phyloP scores from a whole-genome alignment of 2,888 invertebrate species.

The Biston stratarius region DNA sequence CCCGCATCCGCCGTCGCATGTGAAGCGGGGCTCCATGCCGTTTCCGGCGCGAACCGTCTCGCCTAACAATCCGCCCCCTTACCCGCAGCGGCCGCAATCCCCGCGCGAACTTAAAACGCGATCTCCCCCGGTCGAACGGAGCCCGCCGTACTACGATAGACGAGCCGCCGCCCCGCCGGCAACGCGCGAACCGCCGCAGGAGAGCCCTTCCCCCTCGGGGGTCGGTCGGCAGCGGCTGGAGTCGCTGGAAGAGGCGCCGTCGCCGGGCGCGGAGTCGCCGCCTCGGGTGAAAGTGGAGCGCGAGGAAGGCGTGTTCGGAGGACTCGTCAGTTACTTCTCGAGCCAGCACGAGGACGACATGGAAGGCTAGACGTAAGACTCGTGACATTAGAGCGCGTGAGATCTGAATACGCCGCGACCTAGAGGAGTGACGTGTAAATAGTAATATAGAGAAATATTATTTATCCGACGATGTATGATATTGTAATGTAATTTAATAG shows the following conservation, averaged over 20 bases:
- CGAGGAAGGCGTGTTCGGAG: conserved; percentile 93
- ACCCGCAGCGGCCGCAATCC: neutral
- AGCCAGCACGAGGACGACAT: conserved; percentile 95
- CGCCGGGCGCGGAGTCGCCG: conserved; percentile 26
- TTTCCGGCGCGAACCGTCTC: conserved; percentile 8
- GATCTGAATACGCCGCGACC: conserved; percentile 17
- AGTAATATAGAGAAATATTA: conserved; percentile 67
- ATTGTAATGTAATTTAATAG: conserved; percentile 65
- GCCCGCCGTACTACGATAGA: conserved; percentile 48
- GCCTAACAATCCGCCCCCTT: conserved; percentile 68
- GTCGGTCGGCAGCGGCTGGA: conserved; percentile 26
- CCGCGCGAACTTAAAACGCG: conserved; percentile 3
- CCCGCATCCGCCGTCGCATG: conserved; percentile 20
- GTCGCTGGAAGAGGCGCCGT: conserved; percentile 12
- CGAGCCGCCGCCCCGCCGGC: conserved; percentile 32
- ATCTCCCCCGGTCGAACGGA: conserved; percentile 10
- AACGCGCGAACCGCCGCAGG: conserved; percentile 38
- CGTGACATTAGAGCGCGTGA: neutral
- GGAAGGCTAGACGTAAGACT: conserved; percentile 80
- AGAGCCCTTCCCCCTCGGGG: conserved; percentile 29
- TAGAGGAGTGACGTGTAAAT: conserved; percentile 57
- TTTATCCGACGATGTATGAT: conserved; percentile 72
- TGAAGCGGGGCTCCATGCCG: conserved; percentile 24
- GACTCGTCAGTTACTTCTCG: conserved; percentile 96
- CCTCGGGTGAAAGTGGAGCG: conserved; percentile 44